Conservation (phyloP, 30 jellyfish, hydroid and myxozoan genomes). For the Turritopsis dohrnii region DNA sequence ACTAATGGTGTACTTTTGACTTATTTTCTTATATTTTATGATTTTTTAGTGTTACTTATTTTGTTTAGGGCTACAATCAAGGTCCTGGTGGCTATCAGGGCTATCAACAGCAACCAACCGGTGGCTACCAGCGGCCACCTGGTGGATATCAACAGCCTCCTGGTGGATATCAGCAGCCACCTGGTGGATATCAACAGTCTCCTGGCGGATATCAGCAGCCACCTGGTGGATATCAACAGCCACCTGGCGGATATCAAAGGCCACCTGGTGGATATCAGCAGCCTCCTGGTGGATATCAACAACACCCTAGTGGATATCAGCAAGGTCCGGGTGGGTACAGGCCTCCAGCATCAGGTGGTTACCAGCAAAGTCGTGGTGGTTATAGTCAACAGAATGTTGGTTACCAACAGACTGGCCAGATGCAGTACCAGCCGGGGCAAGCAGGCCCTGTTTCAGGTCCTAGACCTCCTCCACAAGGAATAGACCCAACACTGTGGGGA, state of each 20-base stretch:
- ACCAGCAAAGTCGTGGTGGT: slow-evolving; percentile 43
- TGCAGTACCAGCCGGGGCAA: slow-evolving; percentile 37
- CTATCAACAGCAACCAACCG: not conserved
- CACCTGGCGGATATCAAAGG: slow-evolving; percentile 20
- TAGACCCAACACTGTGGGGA: slow-evolving; percentile 96
- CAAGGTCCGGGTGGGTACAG: slow-evolving; percentile 6
- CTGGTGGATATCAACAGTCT: slow-evolving; percentile 25
- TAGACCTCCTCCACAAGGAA: slow-evolving; percentile 82
- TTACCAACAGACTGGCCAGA: slow-evolving; percentile 16
- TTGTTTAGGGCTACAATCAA: not conserved
- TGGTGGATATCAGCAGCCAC: slow-evolving; percentile 19
- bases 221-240: slow-evolving; percentile 41
- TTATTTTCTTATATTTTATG: too few species aligned
- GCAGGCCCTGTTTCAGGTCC: slow-evolving; percentile 44
- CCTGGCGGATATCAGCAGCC: slow-evolving; percentile 29
- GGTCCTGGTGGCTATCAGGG: not conserved
- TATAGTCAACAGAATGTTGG: slow-evolving; percentile 26
- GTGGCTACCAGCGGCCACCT: not conserved
- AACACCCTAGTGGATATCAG: slow-evolving; percentile 55
- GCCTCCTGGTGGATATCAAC: slow-evolving; percentile 14
- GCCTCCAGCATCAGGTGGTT: slow-evolving; percentile 31
- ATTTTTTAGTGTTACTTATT: too few species aligned
- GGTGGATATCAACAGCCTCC: not conserved
- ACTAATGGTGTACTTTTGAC: too few species aligned
- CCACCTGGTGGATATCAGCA: slow-evolving; percentile 50